These are phyloP conservation scores for Girardinichthys multiradiatus DNA, from an alignment of 2,113 vertebrate species.

Conservation along the genomic window DNA sequence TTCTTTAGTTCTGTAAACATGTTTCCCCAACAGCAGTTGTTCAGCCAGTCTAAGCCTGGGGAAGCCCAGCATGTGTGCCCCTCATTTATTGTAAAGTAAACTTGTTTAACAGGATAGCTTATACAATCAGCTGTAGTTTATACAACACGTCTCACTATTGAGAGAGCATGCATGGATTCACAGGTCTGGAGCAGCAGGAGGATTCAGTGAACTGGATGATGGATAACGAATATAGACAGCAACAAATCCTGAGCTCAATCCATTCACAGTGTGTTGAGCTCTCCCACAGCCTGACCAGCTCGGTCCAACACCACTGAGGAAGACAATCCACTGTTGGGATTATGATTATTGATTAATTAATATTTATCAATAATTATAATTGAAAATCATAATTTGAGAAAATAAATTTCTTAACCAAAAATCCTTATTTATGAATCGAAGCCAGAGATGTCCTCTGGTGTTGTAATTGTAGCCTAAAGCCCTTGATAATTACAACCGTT, in stretches of 20 bases:
- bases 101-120: slow-evolving; percentile 12
- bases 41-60: slow-evolving; percentile 4
- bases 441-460: too few relatives aligned
- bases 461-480: too few relatives aligned
- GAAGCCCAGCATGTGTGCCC: neutral
- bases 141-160: slow-evolving; percentile 8
- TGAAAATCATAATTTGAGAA: too few relatives aligned
- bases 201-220: slow-evolving; percentile 63
- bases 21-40: slow-evolving; percentile 4
- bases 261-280: slow-evolving; percentile 49
- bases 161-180: neutral
- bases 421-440: too few relatives aligned
- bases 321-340: too few relatives aligned
- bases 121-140: slow-evolving; percentile 1
- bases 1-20: slow-evolving; percentile 5
- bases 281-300: slow-evolving; percentile 48
- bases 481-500: too few relatives aligned
- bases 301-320: slow-evolving; percentile 32
- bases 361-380: too few relatives aligned
- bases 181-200: slow-evolving; percentile 18
- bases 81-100: slow-evolving; percentile 11
- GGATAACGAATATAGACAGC: slow-evolving; percentile 58
- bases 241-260: slow-evolving; percentile 57
- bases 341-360: too few relatives aligned
- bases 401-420: too few relatives aligned